These are phyloP conservation scores for Nasonia longicornis DNA, from an alignment of 1,140 invertebrate genomes.

Conservation along the genomic window DNA sequence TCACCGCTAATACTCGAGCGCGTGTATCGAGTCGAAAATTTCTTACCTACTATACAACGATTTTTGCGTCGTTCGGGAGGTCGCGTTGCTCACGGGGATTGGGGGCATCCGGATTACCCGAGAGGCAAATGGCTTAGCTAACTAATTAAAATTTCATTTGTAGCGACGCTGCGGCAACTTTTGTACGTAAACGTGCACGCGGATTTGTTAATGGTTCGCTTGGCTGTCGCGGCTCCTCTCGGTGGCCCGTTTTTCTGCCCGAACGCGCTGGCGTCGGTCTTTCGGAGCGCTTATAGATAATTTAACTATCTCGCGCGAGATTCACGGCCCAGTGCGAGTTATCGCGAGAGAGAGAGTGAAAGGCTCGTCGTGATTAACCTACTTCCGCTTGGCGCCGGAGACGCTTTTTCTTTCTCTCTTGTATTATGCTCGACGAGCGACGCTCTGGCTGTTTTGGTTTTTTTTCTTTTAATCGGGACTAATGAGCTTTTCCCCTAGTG, in stretches of 20 bases:
- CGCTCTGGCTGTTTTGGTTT: too few relatives aligned
- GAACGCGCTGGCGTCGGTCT: background rate
- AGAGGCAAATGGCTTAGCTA: constrained; percentile 28
- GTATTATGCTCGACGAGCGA: background rate
- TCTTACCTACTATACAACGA: background rate
- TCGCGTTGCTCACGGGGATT: background rate
- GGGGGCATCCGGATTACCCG: constrained; percentile 7
- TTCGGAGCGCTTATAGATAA: constrained; percentile 4
- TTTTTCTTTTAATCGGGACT: too few relatives aligned
- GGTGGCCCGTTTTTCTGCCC: background rate
- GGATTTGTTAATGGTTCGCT: background rate
- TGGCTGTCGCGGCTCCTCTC: background rate
- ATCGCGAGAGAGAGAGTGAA: background rate
- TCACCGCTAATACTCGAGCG: background rate
- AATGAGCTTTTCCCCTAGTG: too few relatives aligned
- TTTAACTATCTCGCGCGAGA: constrained; percentile 24
- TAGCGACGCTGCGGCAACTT: background rate
- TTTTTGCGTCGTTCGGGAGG: background rate
- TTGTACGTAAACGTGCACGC: background rate
- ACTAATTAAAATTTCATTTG: constrained; percentile 45
- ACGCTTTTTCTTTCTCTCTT: background rate
- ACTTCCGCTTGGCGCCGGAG: constrained; percentile 10
- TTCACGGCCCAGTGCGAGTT: constrained; percentile 14
- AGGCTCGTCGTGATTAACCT: constrained; percentile 28
- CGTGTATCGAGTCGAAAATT: background rate